phyloP scores from a whole-genome alignment of 2,797 vertebrate genomes.

The Cynopterus sphinx region DNA sequence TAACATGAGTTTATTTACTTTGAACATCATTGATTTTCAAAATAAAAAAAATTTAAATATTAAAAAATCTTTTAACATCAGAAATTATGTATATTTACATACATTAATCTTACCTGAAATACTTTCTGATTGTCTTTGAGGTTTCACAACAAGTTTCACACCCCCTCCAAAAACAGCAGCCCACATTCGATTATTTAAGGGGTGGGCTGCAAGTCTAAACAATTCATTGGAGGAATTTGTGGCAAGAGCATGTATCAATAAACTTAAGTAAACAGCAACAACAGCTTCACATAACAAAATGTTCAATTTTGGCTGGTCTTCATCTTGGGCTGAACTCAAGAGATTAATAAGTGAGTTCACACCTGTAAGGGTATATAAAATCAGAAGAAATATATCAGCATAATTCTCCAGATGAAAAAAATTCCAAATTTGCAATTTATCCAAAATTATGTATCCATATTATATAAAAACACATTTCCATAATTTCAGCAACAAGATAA shows the following conservation, averaged over 20 bases:
- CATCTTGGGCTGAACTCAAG: constrained; percentile 93
- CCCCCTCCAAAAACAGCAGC: constrained; percentile 98
- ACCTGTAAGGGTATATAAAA: constrained; percentile 84
- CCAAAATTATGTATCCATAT: not conserved
- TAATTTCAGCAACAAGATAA: constrained; percentile 39
- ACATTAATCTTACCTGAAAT: constrained; percentile 89
- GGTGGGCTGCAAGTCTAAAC: constrained; percentile 96
- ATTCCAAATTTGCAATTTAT: not conserved
- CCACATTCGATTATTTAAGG: constrained; percentile 97
- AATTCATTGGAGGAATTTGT: constrained; percentile 95
- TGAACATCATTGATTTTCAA: constrained; percentile 23
- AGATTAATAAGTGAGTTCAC: constrained; percentile 97
- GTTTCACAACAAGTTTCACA: constrained; percentile 94
- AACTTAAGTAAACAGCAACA: constrained; percentile 95
- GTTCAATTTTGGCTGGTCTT: constrained; percentile 95
- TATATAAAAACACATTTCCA: not conserved
- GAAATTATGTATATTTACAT: not conserved
- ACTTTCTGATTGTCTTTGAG: constrained; percentile 91
- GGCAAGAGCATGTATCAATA: constrained; percentile 96
- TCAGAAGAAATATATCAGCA: not conserved
- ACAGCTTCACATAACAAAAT: constrained; percentile 96
- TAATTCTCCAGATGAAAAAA: constrained; percentile 9
- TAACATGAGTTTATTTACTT: not conserved
- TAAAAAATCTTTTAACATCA: not conserved
- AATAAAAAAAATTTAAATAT: constrained; percentile 3